These are phyloP conservation scores for Petrolisthes cinctipes DNA, from an alignment of 2,888 invertebrate genomes.

Conservation along the genomic window DNA sequence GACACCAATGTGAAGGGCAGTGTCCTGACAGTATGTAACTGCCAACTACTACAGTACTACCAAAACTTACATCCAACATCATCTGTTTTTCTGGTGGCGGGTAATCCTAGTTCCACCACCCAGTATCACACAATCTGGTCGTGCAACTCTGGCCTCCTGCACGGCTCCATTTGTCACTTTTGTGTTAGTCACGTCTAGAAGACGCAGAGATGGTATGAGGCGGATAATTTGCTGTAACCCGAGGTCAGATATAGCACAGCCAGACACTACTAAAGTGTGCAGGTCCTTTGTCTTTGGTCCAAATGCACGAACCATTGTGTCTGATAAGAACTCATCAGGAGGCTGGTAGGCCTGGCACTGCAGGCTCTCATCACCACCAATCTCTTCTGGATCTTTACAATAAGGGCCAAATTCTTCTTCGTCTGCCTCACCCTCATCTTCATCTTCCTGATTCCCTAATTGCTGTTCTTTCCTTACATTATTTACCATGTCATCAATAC, in stretches of 20 bases:
- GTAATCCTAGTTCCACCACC: conserved; percentile 48
- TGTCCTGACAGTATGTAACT: too few species aligned
- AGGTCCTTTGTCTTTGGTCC: conserved; percentile 47
- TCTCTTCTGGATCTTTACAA: neutral
- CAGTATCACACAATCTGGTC: conserved; percentile 49
- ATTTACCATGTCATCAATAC: neutral
- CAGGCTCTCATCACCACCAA: conserved; percentile 23
- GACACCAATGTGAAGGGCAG: too few species aligned
- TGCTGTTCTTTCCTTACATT: neutral
- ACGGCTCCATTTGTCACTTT: conserved; percentile 51
- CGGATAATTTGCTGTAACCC: conserved; percentile 54
- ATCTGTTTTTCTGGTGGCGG: conserved; percentile 45
- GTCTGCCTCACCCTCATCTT: conserved; percentile 7
- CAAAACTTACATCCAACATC: conserved; percentile 19
- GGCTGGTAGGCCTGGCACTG: conserved; percentile 22
- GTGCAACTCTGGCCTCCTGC: conserved; percentile 51
- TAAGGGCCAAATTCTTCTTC: conserved; percentile 32
- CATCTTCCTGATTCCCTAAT: conserved; percentile 23
- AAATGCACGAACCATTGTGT: conserved; percentile 46
- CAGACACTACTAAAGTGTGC: conserved; percentile 51
- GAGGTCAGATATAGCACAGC: conserved; percentile 62
- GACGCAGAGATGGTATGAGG: conserved; percentile 41
- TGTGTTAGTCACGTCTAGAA: conserved; percentile 56
- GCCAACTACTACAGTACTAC: too few species aligned
- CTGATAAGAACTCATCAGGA: conserved; percentile 58